A percentile compares a stretch with the other conserved stretches of the same genome.
These are phyloP conservation scores for Acronicta psi DNA, from an alignment of 2,888 invertebrate genomes.

Conservation along the genomic window DNA sequence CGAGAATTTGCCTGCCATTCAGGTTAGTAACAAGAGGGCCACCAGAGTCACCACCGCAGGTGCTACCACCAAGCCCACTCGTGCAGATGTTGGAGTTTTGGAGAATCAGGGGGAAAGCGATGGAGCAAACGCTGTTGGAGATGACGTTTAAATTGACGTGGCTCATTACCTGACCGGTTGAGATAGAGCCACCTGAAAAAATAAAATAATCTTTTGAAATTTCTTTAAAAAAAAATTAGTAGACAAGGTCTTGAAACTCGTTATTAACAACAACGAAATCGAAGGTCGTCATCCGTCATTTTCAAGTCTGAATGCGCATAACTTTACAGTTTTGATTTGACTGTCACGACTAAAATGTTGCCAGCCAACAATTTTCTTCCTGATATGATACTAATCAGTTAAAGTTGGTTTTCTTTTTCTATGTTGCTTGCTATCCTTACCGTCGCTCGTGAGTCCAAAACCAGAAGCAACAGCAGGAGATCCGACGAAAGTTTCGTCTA, in stretches of 20 bases:
- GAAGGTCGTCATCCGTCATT: too few relatives aligned
- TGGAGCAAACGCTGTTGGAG: constrained; percentile 62
- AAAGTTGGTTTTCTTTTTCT: too few relatives aligned
- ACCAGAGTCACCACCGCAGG: constrained; percentile 76
- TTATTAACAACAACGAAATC: too few relatives aligned
- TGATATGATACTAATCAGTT: too few relatives aligned
- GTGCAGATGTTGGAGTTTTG: constrained; percentile 70
- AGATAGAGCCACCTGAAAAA: constrained; percentile 55
- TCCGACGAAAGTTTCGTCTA: neutral
- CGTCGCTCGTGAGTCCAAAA: neutral
- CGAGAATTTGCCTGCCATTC: constrained; percentile 58
- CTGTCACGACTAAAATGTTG: too few relatives aligned
- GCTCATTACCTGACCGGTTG: constrained; percentile 54
- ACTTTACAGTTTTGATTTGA: too few relatives aligned
- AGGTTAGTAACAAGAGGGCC: constrained; percentile 67
- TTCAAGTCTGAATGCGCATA: too few relatives aligned
- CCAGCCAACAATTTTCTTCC: too few relatives aligned
- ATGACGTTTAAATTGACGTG: constrained; percentile 67
- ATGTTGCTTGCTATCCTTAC: neutral
- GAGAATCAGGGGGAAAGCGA: constrained; percentile 61
- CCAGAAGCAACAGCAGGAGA: constrained; percentile 1
- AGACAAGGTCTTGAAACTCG: too few relatives aligned
- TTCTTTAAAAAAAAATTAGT: too few relatives aligned
- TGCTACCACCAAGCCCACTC: constrained; percentile 64
- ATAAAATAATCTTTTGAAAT: neutral